Percentiles rank a stretch among this genome's conserved stretches.
These are phyloP conservation scores for Helicolenus hilgendorfi DNA, from an alignment of 2,797 vertebrate species.

Conservation along the genomic window DNA sequence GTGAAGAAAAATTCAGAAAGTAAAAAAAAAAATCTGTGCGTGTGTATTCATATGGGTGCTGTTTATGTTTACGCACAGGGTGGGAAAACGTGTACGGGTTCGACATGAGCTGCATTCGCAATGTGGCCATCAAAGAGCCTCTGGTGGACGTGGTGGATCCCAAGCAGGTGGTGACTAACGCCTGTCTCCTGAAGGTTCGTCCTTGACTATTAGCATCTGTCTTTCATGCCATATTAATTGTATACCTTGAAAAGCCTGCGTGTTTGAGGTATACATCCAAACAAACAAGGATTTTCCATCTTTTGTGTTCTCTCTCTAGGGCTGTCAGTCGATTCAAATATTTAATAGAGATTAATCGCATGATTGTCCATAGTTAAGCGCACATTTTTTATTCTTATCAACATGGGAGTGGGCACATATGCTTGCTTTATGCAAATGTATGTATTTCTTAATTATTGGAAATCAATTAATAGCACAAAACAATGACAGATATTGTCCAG, in stretches of 20 bases:
- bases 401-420: too few species aligned
- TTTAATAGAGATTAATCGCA: too few species aligned
- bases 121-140: constrained; percentile 98
- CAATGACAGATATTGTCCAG: too few species aligned
- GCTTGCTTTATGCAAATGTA: too few species aligned
- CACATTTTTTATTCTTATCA: too few species aligned
- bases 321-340: too few species aligned
- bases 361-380: too few species aligned
- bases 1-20: not conserved
- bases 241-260: not conserved
- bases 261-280: not conserved
- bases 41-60: not conserved
- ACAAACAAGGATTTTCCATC: not conserved
- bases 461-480: too few species aligned
- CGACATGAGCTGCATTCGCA: constrained; percentile 99
- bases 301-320: not conserved
- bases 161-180: constrained; percentile 98
- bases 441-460: too few species aligned
- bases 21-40: not conserved
- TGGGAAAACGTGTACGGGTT: constrained; percentile 99
- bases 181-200: constrained; percentile 97
- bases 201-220: not conserved
- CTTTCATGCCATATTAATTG: not conserved
- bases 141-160: constrained; percentile 98
- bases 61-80: constrained; percentile 87